Base-by-base conservation (phyloP, 2,797 vertebrate species). In the Numenius phaeopus region DNA sequence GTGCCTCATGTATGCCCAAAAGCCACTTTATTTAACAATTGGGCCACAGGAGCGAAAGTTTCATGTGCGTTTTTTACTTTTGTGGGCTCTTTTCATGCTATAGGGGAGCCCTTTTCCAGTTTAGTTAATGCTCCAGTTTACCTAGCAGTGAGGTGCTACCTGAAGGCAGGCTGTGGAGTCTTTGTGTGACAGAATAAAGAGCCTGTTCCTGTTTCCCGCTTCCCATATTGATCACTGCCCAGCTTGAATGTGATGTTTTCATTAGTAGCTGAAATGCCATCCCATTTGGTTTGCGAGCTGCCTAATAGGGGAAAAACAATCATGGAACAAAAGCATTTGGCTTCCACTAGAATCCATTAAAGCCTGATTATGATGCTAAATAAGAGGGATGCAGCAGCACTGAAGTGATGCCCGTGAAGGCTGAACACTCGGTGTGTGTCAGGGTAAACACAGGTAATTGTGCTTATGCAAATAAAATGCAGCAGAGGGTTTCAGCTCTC, bases 271-370 rank as follows among this genome's bases (percentile, higher is more conserved):
- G 67, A 83, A 94, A 50, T 32, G 13, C 34, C 65, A 30, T 75
- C 73, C 71, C 80, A 7, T 86, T 92, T 88, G 83, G 83, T 91
- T 95, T 87, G 72, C 2, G 21, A 96, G 81, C 87, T 83, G 83
- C 75, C 93, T 94, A 80, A 69, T 47, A 62, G 32, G 49, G 72
- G 59, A 87, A 95, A 88, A 89, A 87, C 75, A 94, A 75, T 87
- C 34, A 9, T 40, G 57, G 83, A 97, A 97, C 76, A 93, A 94
- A 95, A 94, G 61, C 76, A 39, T 93, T 97, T 97, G 91, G 81
- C 87, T 97, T 95, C 78, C 78, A 69, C 50, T 76, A 47, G 94
- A 96, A 96, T 94, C 75, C 23, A 78, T 96, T 92, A 95, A 94
- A 87, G n/a, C 70, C 54, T 94, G 67, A 93, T 96, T 94, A 65